Evolutionary conservation across 1,140 invertebrate genomes (phyloP), one percentile per base, ranked within the genome.

Genomic region (Drosophila pachea): DNA sequence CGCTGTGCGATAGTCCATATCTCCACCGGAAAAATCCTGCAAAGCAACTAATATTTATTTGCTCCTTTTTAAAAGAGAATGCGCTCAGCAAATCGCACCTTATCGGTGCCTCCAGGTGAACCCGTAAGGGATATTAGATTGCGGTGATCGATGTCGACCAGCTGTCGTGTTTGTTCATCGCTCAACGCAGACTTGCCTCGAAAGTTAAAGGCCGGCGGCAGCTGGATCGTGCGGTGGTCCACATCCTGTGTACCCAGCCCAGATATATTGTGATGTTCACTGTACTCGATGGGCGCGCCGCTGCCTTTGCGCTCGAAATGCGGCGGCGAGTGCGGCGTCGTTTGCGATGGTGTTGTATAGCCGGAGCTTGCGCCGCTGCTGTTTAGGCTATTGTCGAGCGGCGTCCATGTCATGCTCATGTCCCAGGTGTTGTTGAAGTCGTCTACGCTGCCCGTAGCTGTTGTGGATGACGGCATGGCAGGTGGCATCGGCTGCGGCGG

Each of bases 81-180:
- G 1, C 22, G 22, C 22, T 2, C 11, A 38, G 8, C 7, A 14
- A 14, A n/a, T 45, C 16, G 9, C 52, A 70, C 76, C 74, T 89
- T 82, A 16, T 74, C 71, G 12, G 91, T 91, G 5, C 91, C 90
- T 5, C 91, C 90, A 5, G 93, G 93, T 74, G 94, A 94, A 33
- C 94, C 94, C 8, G 94, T 96, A 4, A 96, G 87, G 72, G 94
- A 94, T 74, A 96, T 96, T n/a, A 96, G 87, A 90, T 96, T 96
- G 68, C 95, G 91, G 81, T 96, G 95, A 89, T 95, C 95, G 14
- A 96, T 94, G 88, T 95, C 94, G 7, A 64, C 81, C 31, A 90
- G 89, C 35, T 88, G 90, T 67, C 88, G 68, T 4, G 78, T 56
- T 75, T 88, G 86, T 9, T 89, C 88, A 55, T 88, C 86, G 56